Evolutionary conservation across 2,797 vertebrate genomes (phyloP).

Genomic region (Cephalopachus bancanus): DNA sequence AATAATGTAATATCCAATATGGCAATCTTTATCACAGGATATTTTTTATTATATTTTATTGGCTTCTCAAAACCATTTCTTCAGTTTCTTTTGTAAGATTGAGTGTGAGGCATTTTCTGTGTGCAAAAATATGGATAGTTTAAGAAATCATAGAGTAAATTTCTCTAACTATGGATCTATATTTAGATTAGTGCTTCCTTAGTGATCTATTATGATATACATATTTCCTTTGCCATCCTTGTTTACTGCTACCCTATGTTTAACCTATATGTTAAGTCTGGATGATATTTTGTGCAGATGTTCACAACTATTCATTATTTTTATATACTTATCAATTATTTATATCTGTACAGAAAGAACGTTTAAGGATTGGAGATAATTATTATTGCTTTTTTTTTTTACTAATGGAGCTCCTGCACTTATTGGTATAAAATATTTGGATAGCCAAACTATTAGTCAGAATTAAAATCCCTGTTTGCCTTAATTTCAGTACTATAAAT

Average conservation of each 20-base stretch:
- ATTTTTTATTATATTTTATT: slow-evolving; percentile 66
- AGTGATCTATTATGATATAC: background rate
- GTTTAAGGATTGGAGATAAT: slow-evolving; percentile 55
- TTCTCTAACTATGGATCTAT: background rate
- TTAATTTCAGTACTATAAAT: slow-evolving; percentile 73
- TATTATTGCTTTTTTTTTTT: slow-evolving; percentile 52
- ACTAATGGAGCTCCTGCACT: slow-evolving; percentile 68
- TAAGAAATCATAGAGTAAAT: slow-evolving; percentile 42
- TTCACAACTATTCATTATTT: slow-evolving; percentile 73
- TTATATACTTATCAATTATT: slow-evolving; percentile 68
- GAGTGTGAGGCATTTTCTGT: slow-evolving; percentile 24
- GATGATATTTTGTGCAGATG: slow-evolving; percentile 58
- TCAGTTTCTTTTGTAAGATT: slow-evolving; percentile 53
- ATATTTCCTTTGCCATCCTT: slow-evolving; percentile 49
- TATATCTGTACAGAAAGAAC: slow-evolving; percentile 60
- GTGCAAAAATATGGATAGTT: background rate
- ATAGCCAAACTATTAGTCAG: slow-evolving; percentile 70
- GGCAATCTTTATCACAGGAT: slow-evolving; percentile 51
- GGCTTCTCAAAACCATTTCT: slow-evolving; percentile 67
- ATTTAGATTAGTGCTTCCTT: background rate
- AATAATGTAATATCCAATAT: slow-evolving; percentile 65
- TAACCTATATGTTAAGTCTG: slow-evolving; percentile 47
- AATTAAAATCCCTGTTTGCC: slow-evolving; percentile 66
- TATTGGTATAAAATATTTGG: slow-evolving; percentile 79
- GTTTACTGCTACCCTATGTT: background rate